Evolutionary conservation across 2,797 vertebrate genomes (phyloP).

Genomic region (Argya squamiceps): DNA sequence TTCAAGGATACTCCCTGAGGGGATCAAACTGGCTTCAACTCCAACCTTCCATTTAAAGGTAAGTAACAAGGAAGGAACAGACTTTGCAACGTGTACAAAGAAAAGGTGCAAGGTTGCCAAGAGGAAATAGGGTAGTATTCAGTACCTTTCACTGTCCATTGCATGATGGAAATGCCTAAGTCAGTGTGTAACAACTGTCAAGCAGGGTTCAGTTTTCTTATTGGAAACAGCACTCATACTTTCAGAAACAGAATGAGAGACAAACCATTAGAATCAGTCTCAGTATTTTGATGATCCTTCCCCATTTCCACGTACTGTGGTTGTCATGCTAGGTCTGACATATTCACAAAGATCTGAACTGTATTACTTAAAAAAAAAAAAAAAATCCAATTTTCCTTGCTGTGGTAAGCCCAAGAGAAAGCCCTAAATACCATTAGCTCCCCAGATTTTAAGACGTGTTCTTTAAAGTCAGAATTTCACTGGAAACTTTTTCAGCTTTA

Average conservation of each 20-base stretch:
- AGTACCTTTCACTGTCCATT: background rate
- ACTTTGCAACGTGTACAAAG: background rate
- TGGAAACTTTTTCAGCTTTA: background rate
- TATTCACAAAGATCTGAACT: background rate
- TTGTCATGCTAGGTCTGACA: background rate
- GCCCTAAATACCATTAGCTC: background rate
- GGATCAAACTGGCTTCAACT: background rate
- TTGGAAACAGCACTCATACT: background rate
- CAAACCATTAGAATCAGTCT: background rate
- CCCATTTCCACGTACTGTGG: background rate
- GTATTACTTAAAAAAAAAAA: background rate
- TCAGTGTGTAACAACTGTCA: background rate
- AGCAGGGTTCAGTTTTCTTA: accelerated
- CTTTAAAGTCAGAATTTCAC: background rate
- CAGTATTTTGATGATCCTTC: background rate
- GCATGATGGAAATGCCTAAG: background rate
- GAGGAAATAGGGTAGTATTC: background rate
- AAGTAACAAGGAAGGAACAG: background rate
- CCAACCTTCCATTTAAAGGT: background rate
- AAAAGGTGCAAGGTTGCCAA: background rate
- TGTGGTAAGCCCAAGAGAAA: background rate
- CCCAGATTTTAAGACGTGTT: background rate
- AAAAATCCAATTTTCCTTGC: background rate
- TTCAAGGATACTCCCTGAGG: background rate
- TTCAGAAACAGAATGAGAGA: background rate